Evolutionary conservation across 2,113 vertebrate species (phyloP).

Genomic region (Caranx melampygus): DNA sequence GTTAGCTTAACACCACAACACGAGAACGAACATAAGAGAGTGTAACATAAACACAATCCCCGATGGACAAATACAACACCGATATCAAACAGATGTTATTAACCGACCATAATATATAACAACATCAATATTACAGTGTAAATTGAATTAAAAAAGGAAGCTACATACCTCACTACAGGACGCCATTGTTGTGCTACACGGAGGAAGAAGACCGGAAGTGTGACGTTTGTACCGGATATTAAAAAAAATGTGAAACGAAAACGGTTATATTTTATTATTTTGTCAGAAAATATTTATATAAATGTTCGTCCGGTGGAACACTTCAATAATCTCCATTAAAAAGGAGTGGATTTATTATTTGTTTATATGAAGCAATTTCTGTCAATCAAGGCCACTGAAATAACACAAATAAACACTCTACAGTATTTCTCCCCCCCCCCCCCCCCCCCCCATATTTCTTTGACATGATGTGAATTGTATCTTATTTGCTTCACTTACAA

Average conservation of each 20-base stretch:
- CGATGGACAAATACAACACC: rapidly evolving
- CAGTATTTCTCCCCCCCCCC: not conserved
- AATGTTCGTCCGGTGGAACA: not conserved
- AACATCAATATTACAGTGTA: rapidly evolving
- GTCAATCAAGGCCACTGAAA: too few relatives aligned
- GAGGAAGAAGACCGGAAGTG: slow-evolving; percentile 25
- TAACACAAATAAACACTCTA: too few relatives aligned
- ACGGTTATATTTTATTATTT: not conserved
- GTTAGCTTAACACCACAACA: slow-evolving; percentile 52
- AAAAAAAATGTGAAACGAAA: not conserved
- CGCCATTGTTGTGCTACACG: slow-evolving; percentile 71
- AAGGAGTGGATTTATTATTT: too few relatives aligned
- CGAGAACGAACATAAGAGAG: not conserved
- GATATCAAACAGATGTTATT: rapidly evolving
- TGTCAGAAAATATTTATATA: not conserved
- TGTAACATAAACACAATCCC: not conserved
- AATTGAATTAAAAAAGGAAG: not conserved
- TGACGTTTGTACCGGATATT: slow-evolving; percentile 52
- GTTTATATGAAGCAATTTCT: too few relatives aligned
- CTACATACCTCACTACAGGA: slow-evolving; percentile 72
- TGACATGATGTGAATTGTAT: not conserved
- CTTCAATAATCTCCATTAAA: too few relatives aligned
- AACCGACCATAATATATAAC: rapidly evolving
- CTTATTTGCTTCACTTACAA: not conserved
- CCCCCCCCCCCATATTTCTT: too few relatives aligned